Conservation (phyloP, 2,797 vertebrate genomes). For the Meda fulgida region DNA sequence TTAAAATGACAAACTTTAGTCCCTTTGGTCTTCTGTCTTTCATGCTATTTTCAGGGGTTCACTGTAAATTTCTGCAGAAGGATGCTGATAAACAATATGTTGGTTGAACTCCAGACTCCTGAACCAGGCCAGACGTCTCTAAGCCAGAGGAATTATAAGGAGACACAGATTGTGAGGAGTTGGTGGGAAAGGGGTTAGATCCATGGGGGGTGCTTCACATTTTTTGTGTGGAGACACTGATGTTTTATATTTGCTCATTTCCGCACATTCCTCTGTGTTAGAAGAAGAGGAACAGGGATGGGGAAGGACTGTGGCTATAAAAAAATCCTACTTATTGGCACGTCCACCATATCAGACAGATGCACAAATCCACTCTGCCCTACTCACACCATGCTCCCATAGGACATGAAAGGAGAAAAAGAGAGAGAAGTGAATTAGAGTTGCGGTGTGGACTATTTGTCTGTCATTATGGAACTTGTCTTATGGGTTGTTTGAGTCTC, state of each 20-base stretch:
- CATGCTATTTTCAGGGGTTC: constrained; percentile 67
- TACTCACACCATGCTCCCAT: constrained; percentile 18
- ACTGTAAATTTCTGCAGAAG: constrained; percentile 30
- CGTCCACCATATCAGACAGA: constrained; percentile 66
- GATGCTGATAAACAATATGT: constrained; percentile 73
- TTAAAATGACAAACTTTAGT: constrained; percentile 16
- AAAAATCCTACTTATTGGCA: constrained; percentile 60
- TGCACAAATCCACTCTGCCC: constrained; percentile 39
- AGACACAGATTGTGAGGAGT: constrained; percentile 65
- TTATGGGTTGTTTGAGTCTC: constrained; percentile 36
- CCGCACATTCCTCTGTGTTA: constrained; percentile 79
- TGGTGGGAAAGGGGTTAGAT: constrained; percentile 67
- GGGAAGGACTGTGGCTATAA: constrained; percentile 52
- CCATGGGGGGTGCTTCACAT: constrained; percentile 69
- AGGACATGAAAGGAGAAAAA: neutral
- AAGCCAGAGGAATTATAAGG: constrained; percentile 69
- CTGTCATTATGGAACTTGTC: constrained; percentile 37
- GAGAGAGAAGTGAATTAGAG: constrained; percentile 23
- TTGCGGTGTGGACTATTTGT: constrained; percentile 14
- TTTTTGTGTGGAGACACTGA: constrained; percentile 73
- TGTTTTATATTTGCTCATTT: constrained; percentile 82
- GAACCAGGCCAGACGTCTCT: constrained; percentile 63
- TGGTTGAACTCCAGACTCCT: constrained; percentile 63
- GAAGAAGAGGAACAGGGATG: constrained; percentile 55
- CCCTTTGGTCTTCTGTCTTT: constrained; percentile 19